Base-by-base conservation (phyloP, 2,888 invertebrate genomes). In the Mycalesis mineus region DNA sequence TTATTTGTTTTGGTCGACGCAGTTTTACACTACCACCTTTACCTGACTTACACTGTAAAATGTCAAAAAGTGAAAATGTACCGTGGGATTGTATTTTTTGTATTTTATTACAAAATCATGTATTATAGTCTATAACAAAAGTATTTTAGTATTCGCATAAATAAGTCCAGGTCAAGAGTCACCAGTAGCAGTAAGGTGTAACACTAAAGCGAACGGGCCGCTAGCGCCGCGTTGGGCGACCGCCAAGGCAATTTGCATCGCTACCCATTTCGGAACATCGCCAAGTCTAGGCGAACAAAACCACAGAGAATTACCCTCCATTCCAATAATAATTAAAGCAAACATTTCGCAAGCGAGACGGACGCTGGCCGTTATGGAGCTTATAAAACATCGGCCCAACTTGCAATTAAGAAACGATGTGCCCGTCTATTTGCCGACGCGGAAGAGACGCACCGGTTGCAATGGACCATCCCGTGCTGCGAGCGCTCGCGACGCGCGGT, bases 281-380 rank as follows among this genome's bases (percentile, higher is more conserved):
- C 89, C 89, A 89, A 89, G 89, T 89, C 89, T 89, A 88, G 88
- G 84, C 88, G 87, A 89, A 89, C 89, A 88, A 89, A 89, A 89
- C 89, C 88, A 89, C 84, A 75, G 80, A 85, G 88, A 89, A 88
- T 87, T 86, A 88, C 87, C 84, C 88, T 86, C 86, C 87, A 89
- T 88, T 89, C 89, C 89, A 89, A 88, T 89, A 89, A 89, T 89
- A 89, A 89, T 89, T 89, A 87, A 89, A 87, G 88, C 89, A 88
- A 86, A 89, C 87, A 88, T 88, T 87, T 88, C 80, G 77, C 82
- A 84, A 80, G 71, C 80, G 83, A 83, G 86, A 84, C 84, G 80
- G 73, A 77, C 81, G 81, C 81, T 81, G 84, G 82, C 84, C 84
- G 84, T 86, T 86, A 86, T 87, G 84, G 85, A 88, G 87, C 88